These are phyloP conservation scores for Drosophila malerkotliana DNA, from an alignment of 1,140 invertebrate species.

Conservation along the genomic window DNA sequence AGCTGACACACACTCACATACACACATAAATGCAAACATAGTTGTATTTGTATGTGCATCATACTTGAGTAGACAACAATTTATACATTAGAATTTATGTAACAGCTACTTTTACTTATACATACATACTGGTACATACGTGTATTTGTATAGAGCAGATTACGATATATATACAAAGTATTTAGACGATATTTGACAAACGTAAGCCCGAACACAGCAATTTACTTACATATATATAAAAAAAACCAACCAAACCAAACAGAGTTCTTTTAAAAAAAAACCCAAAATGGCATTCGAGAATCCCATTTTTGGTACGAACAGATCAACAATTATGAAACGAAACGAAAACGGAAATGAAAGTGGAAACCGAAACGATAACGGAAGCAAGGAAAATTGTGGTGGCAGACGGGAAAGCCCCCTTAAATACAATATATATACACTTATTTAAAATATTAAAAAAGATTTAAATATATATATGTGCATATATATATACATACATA, in stretches of 20 bases:
- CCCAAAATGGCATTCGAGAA: not conserved
- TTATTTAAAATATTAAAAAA: conserved; percentile 67
- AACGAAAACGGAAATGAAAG: conserved; percentile 15
- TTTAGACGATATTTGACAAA: conserved; percentile 55
- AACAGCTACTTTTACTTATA: conserved; percentile 61
- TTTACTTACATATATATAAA: conserved; percentile 72
- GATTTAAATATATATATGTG: conserved; percentile 59
- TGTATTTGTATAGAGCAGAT: conserved; percentile 35
- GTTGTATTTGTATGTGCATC: conserved; percentile 50
- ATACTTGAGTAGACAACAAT: conserved; percentile 60
- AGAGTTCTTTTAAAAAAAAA: conserved; percentile 5
- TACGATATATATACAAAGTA: conserved; percentile 45
- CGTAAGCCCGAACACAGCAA: conserved; percentile 66
- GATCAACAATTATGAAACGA: conserved; percentile 14
- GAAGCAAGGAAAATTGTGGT: conserved; percentile 34
- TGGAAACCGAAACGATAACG: conserved; percentile 10
- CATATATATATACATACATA: conserved; percentile 64
- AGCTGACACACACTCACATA: conserved; percentile 38
- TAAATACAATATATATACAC: conserved; percentile 73
- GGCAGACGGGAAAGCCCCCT: conserved; percentile 19
- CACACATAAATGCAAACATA: conserved; percentile 34
- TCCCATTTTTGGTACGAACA: not conserved
- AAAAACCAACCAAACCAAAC: conserved; percentile 23
- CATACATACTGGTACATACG: conserved; percentile 39
- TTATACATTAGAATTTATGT: conserved; percentile 64